phyloP scores from a whole-genome alignment of 1,140 invertebrate genomes.

The Venustaconcha ellipsiformis region DNA sequence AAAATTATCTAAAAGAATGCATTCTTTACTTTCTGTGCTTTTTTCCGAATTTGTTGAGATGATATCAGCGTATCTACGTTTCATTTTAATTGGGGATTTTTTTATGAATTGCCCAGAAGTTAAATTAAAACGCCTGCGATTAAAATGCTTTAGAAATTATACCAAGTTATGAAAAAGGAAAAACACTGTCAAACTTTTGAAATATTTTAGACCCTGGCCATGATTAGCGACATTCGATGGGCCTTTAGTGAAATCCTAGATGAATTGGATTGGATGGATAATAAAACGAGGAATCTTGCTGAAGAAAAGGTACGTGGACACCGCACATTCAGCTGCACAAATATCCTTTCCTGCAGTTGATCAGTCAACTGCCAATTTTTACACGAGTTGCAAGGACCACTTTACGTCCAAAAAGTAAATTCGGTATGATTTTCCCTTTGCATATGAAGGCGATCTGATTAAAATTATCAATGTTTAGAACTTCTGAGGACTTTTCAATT shows the following conservation, averaged over 20 bases:
- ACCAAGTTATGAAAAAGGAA: not conserved
- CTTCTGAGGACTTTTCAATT: no score
- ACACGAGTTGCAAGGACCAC: no score
- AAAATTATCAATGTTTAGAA: no score
- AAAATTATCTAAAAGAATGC: no score
- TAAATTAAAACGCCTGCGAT: not conserved
- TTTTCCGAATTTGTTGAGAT: no score
- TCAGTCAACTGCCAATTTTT: no score
- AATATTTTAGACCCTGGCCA: slow-evolving; percentile 78
- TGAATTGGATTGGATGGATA: slow-evolving; percentile 86
- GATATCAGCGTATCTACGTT: no score
- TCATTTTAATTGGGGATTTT: not conserved
- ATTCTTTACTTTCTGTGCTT: no score
- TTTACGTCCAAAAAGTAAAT: no score
- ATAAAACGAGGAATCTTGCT: slow-evolving; percentile 82
- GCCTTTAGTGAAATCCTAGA: slow-evolving; percentile 82
- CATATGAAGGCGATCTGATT: no score
- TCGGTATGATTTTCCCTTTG: no score
- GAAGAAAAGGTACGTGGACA: slow-evolving; percentile 77
- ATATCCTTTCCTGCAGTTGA: no score
- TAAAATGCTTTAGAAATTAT: not conserved
- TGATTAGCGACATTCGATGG: slow-evolving; percentile 86
- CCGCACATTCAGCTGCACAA: not conserved
- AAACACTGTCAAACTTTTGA: not conserved
- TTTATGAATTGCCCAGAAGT: not conserved